These are phyloP conservation scores for Nyctalus aviator DNA, from an alignment of 2,797 vertebrate species.

Conservation along the genomic window DNA sequence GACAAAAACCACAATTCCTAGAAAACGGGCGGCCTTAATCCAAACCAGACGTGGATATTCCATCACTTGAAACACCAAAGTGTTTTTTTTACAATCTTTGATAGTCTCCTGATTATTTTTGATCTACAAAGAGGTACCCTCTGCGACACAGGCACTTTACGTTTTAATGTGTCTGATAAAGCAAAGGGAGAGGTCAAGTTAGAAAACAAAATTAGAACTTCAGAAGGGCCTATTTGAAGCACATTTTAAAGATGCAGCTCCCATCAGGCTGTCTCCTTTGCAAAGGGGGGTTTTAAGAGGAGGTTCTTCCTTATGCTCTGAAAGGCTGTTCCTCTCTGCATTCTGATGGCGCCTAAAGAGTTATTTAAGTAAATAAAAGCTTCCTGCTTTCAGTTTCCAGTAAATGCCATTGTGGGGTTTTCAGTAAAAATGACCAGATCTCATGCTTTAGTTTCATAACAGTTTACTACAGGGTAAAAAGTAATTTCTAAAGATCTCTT, in stretches of 20 bases:
- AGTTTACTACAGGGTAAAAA: background rate
- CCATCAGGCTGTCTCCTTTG: background rate
- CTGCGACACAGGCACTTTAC: background rate
- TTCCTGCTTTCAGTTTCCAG: slow-evolving; percentile 28
- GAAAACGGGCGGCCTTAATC: slow-evolving; percentile 77
- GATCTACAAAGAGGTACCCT: slow-evolving; percentile 17
- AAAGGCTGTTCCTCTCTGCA: background rate
- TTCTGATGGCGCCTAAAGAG: slow-evolving; percentile 15
- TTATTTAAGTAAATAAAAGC: background rate
- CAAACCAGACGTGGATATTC: slow-evolving; percentile 66
- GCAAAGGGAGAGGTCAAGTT: background rate
- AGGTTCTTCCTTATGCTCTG: background rate
- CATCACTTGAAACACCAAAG: slow-evolving; percentile 57
- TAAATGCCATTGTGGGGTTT: background rate
- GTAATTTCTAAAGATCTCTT: slow-evolving; percentile 50
- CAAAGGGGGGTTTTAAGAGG: slow-evolving; percentile 36
- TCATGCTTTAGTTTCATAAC: background rate
- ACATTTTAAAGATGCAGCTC: background rate
- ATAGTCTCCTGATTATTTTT: slow-evolving; percentile 35
- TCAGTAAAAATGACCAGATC: slow-evolving; percentile 55
- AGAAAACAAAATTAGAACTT: background rate
- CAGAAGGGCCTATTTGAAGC: background rate
- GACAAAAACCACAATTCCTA: slow-evolving; percentile 82
- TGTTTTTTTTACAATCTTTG: background rate
- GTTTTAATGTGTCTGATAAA: slow-evolving; percentile 24